Evolutionary conservation across 2,888 invertebrate genomes (phyloP).

Genomic region (Heliconius hortense): DNA sequence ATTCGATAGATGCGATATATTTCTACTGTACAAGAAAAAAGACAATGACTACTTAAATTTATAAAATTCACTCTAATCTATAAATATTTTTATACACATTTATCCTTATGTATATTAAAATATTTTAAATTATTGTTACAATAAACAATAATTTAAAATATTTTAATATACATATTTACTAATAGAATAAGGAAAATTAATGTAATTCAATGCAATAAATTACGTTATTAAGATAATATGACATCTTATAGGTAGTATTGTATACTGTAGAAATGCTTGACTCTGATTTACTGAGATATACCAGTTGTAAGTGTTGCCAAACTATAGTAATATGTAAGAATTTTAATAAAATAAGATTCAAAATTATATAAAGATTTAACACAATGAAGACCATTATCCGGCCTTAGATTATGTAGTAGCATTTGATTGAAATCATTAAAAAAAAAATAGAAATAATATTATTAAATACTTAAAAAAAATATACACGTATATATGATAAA

Average conservation of each 20-base stretch:
- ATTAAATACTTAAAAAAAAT: too few relatives aligned
- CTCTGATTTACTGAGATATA: neutral
- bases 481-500: too few relatives aligned
- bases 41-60: neutral
- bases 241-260: neutral
- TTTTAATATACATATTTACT: neutral
- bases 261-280: neutral
- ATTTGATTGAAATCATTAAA: too few relatives aligned
- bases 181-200: neutral
- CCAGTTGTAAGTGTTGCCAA: slow-evolving; percentile 6
- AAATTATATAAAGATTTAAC: neutral
- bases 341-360: neutral
- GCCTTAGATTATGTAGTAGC: neutral
- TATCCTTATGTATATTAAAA: too few relatives aligned
- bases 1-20: neutral
- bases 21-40: neutral
- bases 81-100: slow-evolving; percentile 18
- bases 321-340: neutral
- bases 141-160: neutral
- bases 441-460: too few relatives aligned
- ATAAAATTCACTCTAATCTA: neutral
- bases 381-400: too few relatives aligned
- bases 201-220: slow-evolving; percentile 4
- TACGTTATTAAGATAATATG: neutral
- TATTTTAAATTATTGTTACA: too few relatives aligned